phyloP scores from a whole-genome alignment of 2,113 vertebrate genomes.

The Corythaeola cristata region DNA sequence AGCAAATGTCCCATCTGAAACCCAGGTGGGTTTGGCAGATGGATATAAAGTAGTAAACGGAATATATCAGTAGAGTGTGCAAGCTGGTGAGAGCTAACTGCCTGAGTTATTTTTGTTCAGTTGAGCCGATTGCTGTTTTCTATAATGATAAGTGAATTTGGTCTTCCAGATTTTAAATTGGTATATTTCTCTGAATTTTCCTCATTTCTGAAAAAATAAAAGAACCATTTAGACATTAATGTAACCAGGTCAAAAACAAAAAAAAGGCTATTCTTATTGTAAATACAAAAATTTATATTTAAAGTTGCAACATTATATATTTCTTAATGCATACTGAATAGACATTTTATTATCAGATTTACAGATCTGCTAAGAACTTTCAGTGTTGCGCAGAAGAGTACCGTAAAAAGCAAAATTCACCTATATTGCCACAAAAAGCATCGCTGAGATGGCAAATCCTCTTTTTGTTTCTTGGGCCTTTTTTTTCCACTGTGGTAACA shows the following conservation, averaged over 20 bases:
- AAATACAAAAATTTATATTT: not conserved
- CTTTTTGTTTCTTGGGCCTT: not conserved
- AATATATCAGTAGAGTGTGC: slow-evolving; percentile 66
- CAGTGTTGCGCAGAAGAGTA: not conserved
- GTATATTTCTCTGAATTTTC: slow-evolving; percentile 63
- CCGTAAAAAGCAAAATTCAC: not conserved
- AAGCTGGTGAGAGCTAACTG: slow-evolving; percentile 73
- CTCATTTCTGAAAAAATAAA: slow-evolving; percentile 37
- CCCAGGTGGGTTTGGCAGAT: slow-evolving; percentile 80
- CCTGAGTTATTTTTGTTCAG: slow-evolving; percentile 76
- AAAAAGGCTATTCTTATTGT: not conserved
- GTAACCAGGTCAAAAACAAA: not conserved
- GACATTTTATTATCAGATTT: not conserved
- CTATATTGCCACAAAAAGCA: not conserved
- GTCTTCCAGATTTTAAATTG: slow-evolving; percentile 72
- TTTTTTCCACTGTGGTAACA: not conserved
- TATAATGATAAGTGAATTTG: slow-evolving; percentile 76
- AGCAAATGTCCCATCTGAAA: slow-evolving; percentile 73
- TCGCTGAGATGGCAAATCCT: not conserved
- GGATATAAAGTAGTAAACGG: slow-evolving; percentile 68
- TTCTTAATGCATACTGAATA: not conserved
- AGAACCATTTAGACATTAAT: slow-evolving; percentile 44
- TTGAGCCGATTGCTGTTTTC: slow-evolving; percentile 74
- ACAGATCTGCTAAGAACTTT: not conserved
- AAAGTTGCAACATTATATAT: not conserved